Conservation (phyloP, 1,140 invertebrate species). For the Diachasmimorpha longicaudata region DNA sequence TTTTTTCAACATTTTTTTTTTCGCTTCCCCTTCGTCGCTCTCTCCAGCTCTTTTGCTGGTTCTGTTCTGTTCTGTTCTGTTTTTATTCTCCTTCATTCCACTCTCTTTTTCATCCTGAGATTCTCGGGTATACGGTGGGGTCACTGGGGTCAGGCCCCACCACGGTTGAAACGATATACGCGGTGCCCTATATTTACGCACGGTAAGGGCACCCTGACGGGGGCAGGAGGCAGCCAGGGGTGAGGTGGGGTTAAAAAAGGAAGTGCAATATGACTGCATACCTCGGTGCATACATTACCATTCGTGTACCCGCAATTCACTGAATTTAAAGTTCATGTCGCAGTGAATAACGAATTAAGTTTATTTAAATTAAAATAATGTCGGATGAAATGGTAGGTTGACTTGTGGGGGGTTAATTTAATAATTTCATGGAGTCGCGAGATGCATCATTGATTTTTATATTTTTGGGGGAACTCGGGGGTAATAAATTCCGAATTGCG, state of each 20-base stretch:
- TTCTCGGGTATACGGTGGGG: conserved; percentile 36
- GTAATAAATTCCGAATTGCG: not conserved
- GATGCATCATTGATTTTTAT: not conserved
- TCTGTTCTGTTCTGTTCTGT: conserved; percentile 25
- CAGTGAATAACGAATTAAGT: conserved; percentile 7
- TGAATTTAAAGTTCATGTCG: not conserved
- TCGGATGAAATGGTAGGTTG: too few species aligned
- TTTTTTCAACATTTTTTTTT: conserved; percentile 27
- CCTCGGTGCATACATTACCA: not conserved
- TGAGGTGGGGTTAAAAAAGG: not conserved
- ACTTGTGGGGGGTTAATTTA: not conserved
- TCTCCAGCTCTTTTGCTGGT: conserved; percentile 18
- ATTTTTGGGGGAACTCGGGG: not conserved
- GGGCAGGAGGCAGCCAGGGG: conserved; percentile 8
- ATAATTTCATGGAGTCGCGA: not conserved
- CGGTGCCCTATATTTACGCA: conserved; percentile 55
- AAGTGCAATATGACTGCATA: conserved; percentile 39
- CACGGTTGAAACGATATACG: conserved; percentile 43
- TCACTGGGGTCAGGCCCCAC: conserved; percentile 47
- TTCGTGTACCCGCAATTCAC: not conserved
- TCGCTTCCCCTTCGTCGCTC: not conserved
- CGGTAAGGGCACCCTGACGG: conserved; percentile 48
- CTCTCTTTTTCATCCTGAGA: conserved; percentile 30
- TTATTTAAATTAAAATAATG: not conserved
- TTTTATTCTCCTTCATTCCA: conserved; percentile 5